Base-by-base conservation (phyloP, 2,888 invertebrate genomes). In the Ophion obscuratus region DNA sequence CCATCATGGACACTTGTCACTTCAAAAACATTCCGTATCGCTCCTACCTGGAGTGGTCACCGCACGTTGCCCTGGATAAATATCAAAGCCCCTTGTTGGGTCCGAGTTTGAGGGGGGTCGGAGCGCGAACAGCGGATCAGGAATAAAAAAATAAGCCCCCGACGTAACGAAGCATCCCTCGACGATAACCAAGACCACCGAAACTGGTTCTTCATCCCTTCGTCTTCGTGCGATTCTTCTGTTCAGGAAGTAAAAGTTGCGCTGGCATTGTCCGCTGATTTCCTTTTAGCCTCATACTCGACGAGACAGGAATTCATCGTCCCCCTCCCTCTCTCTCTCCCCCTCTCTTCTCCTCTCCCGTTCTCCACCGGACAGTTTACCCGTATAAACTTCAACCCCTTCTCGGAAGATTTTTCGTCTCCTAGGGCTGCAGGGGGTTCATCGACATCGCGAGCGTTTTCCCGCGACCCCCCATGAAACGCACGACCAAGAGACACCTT, bases 391-490 rank as follows among this genome's bases (percentile, higher is more conserved):
- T 66, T 59, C 67, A 86, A 86, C 81, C 86, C 86, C 70, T 86
- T 83, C 61, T 61, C 64, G 7, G 14, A 70, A 78, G 59, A 78
- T 53, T 44, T 61, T 61, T 83, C 76, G 31, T 74, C 62, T 77
- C 73, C 27, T 11, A 66, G n/a, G n/a, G 27, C 53, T 47, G 64
- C 53, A 61, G 67, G 68, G 73, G 67, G 78, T 59, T 70, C 68
- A 68, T 78, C 67, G 73, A 67, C 73, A 62, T 83, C 61, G 36
- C 62, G 36, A 17, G 67, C 7, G 77, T 76, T 87, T 88, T 87
- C 87, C 86, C 88, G 88, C 85, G 88, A 88, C 88, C 88, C 88
- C 88, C 88, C 86, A 76, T 84, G 78, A 85, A 86, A 83, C 79
- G 61, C 53, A 20, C 36, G 31, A 68, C 75, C 10, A 57, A 70